Evolutionary conservation across 2,888 invertebrate genomes (phyloP), one percentile per base, ranked within the genome.

Genomic region (Orthonychiurus folsomi): DNA sequence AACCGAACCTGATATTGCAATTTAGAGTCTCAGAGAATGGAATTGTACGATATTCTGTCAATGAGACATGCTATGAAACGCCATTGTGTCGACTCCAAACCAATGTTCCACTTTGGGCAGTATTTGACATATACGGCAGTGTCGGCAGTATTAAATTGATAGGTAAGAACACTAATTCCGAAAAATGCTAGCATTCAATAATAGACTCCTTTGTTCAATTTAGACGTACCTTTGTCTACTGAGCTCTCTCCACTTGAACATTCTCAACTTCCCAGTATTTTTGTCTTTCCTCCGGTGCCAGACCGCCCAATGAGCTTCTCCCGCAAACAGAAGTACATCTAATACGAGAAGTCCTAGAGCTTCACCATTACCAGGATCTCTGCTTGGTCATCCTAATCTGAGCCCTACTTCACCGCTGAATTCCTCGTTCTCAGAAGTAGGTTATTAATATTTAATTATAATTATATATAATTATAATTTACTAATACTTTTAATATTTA

Each of bases 91-190:
- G 20, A 9, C 21, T 21, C 52, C 5, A 20, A 9, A 20, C 52
- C 20, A 52, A 23, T 23, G 24, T 20, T 9, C 52, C 52, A 23
- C n/a, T 52, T 3, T 52, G 52, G 52, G 52, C 52, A 9, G n/a
- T n/a, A 21, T 21, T 52, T 23, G 52, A 52, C 20, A n/a, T 52
- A 12, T 52, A 52, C 24, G 52, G 52, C 5, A 52, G 52, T 20
- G 52, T 52, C 3, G 20, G 21, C 52, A 23, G 21, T 12, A 52
- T 52, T 12, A 52, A 52, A 52, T 52, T 52, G 20, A 23, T 52
- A 5, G n/a, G 52, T 52, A 52, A 52, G 52, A 9, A 12, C 37
- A 52, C 5, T 52, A 21, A 12, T 48, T 15, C n/a, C n/a, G 12
- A 48, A 15, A 48, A 12, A 15, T 48, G 15, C 48, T n/a, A 15